Percentiles rank a stretch among this genome's conserved stretches.
Evolutionary conservation across 2,113 vertebrate species (phyloP).

Genomic region (Dicentrarchus labrax): DNA sequence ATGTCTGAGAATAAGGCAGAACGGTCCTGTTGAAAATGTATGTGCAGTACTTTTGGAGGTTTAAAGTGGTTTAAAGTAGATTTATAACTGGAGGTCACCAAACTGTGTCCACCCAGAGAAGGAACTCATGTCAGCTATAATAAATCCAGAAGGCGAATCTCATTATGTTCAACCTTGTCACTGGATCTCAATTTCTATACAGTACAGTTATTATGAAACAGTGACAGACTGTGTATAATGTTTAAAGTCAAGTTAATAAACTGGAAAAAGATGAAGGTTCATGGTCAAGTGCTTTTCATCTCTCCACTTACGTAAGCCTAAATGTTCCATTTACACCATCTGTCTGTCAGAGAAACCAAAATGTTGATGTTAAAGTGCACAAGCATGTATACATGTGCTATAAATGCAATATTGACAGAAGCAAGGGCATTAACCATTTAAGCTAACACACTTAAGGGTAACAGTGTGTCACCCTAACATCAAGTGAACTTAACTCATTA

Average conservation of each 20-base stretch:
- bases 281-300: conserved; percentile 63
- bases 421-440: conserved; percentile 15
- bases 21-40: conserved; percentile 33
- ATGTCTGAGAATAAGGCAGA: conserved; percentile 42
- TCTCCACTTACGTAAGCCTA: conserved; percentile 38
- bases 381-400: conserved; percentile 2
- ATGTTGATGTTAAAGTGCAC: conserved; percentile 15
- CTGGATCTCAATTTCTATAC: conserved; percentile 55
- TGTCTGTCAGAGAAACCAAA: conserved; percentile 29
- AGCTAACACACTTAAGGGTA: conserved; percentile 1
- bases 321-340: conserved; percentile 47
- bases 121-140: conserved; percentile 68
- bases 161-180: conserved; percentile 74
- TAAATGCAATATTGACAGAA: conserved; percentile 38
- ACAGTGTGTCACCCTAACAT: not conserved
- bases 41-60: conserved; percentile 40
- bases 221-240: conserved; percentile 64
- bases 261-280: conserved; percentile 61
- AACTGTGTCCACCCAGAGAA: conserved; percentile 64
- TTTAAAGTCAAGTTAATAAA: conserved; percentile 69
- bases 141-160: conserved; percentile 71
- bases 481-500: conserved; percentile 28
- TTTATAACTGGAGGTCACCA: conserved; percentile 73
- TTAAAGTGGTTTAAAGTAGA: conserved; percentile 62
- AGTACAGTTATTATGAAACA: conserved; percentile 61